These are phyloP conservation scores for Dipodomys stephensi DNA, from an alignment of 2,113 vertebrate species.

Conservation along the genomic window DNA sequence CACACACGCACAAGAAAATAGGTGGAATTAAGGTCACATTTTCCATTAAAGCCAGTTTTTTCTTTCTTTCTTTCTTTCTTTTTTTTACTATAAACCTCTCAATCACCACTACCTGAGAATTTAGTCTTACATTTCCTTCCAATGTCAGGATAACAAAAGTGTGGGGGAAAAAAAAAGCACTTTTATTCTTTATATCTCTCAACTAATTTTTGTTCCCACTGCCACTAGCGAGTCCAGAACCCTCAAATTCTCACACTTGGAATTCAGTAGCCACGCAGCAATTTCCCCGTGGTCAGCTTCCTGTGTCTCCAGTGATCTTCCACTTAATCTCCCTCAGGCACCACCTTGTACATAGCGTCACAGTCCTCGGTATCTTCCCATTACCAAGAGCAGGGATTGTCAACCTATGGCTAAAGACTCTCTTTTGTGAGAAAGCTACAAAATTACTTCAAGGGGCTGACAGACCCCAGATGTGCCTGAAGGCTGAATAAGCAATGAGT, in stretches of 20 bases:
- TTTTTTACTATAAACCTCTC: background rate
- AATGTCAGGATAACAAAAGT: constrained; percentile 11
- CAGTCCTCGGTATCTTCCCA: background rate
- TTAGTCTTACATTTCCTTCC: background rate
- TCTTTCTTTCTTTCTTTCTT: background rate
- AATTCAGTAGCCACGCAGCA: background rate
- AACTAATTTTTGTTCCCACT: background rate
- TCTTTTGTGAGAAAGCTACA: background rate
- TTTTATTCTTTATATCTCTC: background rate
- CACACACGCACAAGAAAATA: too few relatives aligned
- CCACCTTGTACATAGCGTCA: background rate
- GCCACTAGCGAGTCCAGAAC: background rate
- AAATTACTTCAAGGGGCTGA: background rate
- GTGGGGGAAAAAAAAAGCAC: background rate
- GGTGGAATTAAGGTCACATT: background rate
- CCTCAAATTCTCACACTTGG: background rate
- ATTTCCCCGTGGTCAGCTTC: background rate
- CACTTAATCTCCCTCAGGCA: background rate
- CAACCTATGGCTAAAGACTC: background rate
- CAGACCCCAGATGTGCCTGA: background rate
- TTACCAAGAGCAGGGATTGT: background rate
- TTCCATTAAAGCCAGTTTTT: background rate
- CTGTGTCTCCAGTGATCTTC: background rate
- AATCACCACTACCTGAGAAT: background rate
- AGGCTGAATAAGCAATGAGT: background rate